phyloP scores from a whole-genome alignment of 2,888 invertebrate species.

The Rhorus exstirpatorius region DNA sequence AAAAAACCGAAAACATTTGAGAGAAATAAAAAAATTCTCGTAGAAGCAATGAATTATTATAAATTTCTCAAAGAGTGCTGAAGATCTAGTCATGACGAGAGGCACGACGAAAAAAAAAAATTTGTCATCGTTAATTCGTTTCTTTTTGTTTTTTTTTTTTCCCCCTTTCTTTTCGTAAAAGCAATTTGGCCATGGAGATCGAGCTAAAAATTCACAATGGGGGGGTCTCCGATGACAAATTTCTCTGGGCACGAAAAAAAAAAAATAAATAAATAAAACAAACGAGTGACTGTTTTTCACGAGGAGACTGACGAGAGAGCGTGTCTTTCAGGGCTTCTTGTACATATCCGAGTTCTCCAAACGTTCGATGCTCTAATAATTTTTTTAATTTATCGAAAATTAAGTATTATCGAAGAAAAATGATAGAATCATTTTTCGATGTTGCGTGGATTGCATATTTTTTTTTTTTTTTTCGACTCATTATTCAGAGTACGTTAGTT shows the following conservation, averaged over 20 bases:
- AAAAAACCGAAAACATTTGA: slow-evolving; percentile 7
- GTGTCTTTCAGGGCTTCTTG: slow-evolving; percentile 22
- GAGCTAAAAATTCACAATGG: neutral
- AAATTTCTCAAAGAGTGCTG: slow-evolving; percentile 49
- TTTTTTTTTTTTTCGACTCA: slow-evolving; percentile 43
- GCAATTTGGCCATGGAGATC: neutral
- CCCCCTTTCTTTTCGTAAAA: slow-evolving; percentile 15
- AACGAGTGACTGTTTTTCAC: slow-evolving; percentile 37
- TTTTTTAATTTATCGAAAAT: no score
- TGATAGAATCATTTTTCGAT: no score
- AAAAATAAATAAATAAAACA: no score
- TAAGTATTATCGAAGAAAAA: no score
- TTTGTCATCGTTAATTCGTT: neutral
- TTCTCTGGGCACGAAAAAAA: slow-evolving; percentile 33
- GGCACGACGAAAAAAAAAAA: slow-evolving; percentile 9
- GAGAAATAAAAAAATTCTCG: neutral
- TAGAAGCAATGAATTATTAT: no score
- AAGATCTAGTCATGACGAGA: slow-evolving; percentile 57
- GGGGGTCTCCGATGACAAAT: slow-evolving; percentile 15
- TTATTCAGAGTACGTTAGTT: no score
- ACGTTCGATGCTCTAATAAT: no score
- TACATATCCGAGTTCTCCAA: no score
- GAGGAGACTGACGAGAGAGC: slow-evolving; percentile 52
- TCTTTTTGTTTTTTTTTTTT: no score
- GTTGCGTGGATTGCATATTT: slow-evolving; percentile 25